phyloP scores from a whole-genome alignment of 2,113 vertebrate species.

The Mesoclemmys tuberculata region DNA sequence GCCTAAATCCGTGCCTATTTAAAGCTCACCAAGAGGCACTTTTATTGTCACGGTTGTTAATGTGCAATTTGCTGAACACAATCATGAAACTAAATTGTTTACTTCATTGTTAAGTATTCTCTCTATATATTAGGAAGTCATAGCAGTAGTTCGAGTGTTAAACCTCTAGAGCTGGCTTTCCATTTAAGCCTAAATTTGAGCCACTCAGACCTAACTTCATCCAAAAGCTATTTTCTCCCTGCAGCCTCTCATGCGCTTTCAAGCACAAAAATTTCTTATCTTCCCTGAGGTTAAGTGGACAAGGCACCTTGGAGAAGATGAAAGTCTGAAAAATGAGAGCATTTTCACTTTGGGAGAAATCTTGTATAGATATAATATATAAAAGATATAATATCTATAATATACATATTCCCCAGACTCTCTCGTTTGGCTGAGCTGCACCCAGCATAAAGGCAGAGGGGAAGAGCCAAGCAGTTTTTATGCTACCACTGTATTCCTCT shows the following conservation, averaged over 20 bases:
- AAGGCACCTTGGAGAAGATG: neutral
- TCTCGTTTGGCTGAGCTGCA: neutral
- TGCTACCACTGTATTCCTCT: neutral
- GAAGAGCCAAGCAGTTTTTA: neutral
- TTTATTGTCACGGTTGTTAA: neutral
- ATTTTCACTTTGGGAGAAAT: neutral
- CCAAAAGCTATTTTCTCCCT: neutral
- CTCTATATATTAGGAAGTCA: neutral
- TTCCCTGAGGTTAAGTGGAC: neutral
- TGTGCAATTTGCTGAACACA: neutral
- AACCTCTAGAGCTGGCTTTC: neutral
- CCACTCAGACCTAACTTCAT: neutral
- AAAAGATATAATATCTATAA: neutral
- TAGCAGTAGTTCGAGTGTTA: neutral
- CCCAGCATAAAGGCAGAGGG: neutral
- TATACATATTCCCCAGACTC: neutral
- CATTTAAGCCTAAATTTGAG: constrained; percentile 3
- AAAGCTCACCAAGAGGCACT: neutral
- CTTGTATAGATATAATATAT: neutral
- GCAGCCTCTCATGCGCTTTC: neutral
- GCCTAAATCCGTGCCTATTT: neutral
- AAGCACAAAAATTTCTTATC: neutral
- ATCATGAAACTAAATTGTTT: neutral
- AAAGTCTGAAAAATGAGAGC: neutral
- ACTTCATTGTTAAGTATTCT: neutral